Conservation (phyloP, 2,797 vertebrate species). For the Acipenser transmontanus region DNA sequence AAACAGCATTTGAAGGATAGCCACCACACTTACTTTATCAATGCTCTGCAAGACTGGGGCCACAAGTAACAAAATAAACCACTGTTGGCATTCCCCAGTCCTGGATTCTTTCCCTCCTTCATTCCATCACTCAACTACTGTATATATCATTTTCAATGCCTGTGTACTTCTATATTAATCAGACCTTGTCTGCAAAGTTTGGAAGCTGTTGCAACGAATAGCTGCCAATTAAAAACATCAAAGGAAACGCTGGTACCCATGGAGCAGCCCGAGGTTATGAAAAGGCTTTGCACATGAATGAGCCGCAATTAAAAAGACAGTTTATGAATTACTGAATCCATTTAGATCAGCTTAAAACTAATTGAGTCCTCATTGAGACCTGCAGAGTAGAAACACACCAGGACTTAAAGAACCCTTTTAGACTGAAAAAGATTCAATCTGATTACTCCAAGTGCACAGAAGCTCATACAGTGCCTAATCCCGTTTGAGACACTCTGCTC, state of each 20-base stretch:
- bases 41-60: no score
- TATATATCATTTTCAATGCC: no score
- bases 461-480: no score
- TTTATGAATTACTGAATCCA: neutral
- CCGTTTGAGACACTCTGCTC: no score
- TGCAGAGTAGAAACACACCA: neutral
- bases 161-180: neutral
- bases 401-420: neutral
- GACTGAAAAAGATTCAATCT: no score
- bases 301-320: neutral
- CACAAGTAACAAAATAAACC: no score
- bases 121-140: no score
- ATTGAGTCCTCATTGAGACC: neutral
- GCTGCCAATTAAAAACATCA: constrained; percentile 1
- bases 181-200: neutral
- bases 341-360: neutral
- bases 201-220: neutral
- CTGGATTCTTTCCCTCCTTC: no score
- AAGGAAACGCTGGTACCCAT: neutral
- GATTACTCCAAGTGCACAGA: no score
- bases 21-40: no score
- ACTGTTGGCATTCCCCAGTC: no score
- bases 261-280: neutral
- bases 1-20: no score
- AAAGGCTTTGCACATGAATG: neutral